phyloP scores from a whole-genome alignment of 2,797 vertebrate species.

The Cuculus canorus region DNA sequence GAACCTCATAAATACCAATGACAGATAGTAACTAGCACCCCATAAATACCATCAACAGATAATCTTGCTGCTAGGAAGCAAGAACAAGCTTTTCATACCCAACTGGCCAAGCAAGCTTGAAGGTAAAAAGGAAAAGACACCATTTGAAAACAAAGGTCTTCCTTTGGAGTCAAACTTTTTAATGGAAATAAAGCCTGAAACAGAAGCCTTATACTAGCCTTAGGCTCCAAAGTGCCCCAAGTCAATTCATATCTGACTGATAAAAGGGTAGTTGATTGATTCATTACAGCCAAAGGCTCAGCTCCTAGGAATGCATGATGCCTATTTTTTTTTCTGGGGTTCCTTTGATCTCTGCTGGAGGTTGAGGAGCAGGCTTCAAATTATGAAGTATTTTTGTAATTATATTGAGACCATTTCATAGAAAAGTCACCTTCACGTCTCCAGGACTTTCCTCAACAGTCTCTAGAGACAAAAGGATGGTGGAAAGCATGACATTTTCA shows the following conservation, averaged over 20 bases:
- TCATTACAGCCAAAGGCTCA: constrained; percentile 43
- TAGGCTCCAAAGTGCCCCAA: background rate
- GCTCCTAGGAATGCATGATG: constrained; percentile 32
- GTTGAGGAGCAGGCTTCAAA: constrained; percentile 45
- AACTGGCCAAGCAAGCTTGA: constrained; percentile 21
- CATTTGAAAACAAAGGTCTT: background rate
- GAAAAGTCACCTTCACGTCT: constrained; percentile 49
- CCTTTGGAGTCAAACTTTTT: background rate
- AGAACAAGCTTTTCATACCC: constrained; percentile 29
- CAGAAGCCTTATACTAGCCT: background rate
- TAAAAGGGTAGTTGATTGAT: constrained; percentile 43
- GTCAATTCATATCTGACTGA: constrained; percentile 39
- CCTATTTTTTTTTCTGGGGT: constrained; percentile 19
- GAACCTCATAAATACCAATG: constrained; percentile 38
- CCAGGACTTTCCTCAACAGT: background rate
- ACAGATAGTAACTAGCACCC: constrained; percentile 37
- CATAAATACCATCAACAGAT: background rate
- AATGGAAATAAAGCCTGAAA: constrained; percentile 12
- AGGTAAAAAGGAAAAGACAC: constrained; percentile 6
- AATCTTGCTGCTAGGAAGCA: background rate
- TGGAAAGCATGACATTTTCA: background rate
- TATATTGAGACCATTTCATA: constrained; percentile 11
- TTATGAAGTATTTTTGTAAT: constrained; percentile 53
- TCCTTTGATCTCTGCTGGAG: constrained; percentile 39
- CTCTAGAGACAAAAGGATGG: background rate